A percentile compares a stretch with the other conserved stretches of the same genome.
Conservation (phyloP, 1,140 invertebrate species). For the Hermetia illucens region DNA sequence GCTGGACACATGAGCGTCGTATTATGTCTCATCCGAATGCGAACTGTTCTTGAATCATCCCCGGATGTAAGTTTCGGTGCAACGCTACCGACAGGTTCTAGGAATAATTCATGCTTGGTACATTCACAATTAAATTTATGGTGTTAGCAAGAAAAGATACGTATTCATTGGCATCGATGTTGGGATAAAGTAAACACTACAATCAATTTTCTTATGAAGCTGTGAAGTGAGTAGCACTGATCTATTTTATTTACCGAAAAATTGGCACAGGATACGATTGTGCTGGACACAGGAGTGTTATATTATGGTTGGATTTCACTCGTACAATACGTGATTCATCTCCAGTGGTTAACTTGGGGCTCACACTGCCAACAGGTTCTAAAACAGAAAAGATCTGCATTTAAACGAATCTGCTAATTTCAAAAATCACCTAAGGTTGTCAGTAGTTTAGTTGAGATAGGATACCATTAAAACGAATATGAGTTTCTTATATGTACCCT, state of each 20-base stretch:
- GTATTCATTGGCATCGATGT: background rate
- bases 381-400: too few species aligned
- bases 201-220: too few species aligned
- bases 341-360: conserved; percentile 46
- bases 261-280: conserved; percentile 44
- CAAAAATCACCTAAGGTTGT: too few species aligned
- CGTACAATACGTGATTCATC: conserved; percentile 28
- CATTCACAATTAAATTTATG: too few species aligned
- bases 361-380: conserved; percentile 58
- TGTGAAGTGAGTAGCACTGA: too few species aligned
- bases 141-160: background rate
- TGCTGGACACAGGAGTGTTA: conserved; percentile 38
- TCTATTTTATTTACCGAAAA: conserved; percentile 35
- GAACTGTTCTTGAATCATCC: conserved; percentile 40
- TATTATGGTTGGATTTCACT: conserved; percentile 15
- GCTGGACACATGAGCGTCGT: conserved; percentile 44
- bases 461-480: too few species aligned
- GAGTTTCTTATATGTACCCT: too few species aligned
- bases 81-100: conserved; percentile 45
- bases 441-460: too few species aligned
- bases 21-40: conserved; percentile 26
- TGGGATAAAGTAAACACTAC: background rate
- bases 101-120: too few species aligned
- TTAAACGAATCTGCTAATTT: background rate
- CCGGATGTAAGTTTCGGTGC: conserved; percentile 42